These are phyloP conservation scores for Rhadinocentrus ornatus DNA, from an alignment of 2,797 vertebrate genomes.

Conservation along the genomic window DNA sequence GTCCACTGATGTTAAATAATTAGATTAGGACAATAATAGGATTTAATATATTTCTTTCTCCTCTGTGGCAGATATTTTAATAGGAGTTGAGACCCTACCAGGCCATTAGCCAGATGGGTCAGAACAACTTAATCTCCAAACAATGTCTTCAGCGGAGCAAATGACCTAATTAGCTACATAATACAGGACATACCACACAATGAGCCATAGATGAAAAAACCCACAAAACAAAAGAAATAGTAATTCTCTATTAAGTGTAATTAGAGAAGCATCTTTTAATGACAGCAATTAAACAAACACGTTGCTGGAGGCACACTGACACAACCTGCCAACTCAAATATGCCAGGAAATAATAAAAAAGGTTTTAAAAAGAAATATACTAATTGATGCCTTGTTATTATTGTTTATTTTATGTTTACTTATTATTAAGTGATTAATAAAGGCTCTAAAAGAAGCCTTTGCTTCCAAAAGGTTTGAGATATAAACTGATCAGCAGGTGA, in stretches of 20 bases:
- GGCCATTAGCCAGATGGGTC: conserved; percentile 84
- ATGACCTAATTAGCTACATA: conserved; percentile 84
- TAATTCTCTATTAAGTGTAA: conserved; percentile 56
- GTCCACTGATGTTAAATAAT: conserved; percentile 80
- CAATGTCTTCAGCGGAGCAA: conserved; percentile 80
- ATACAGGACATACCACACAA: conserved; percentile 72
- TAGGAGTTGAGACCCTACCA: conserved; percentile 82
- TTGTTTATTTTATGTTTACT: conserved; percentile 19
- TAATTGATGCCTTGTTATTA: conserved; percentile 6
- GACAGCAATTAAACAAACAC: conserved; percentile 36
- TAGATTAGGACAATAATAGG: conserved; percentile 86
- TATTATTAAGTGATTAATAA: conserved; percentile 41
- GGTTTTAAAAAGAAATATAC: conserved; percentile 21
- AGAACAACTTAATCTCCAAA: conserved; percentile 82
- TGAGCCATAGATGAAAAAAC: conserved; percentile 46
- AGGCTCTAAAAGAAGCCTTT: conserved; percentile 45
- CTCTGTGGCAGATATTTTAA: conserved; percentile 84
- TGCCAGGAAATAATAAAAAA: conserved; percentile 8
- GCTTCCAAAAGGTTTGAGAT: conserved; percentile 22
- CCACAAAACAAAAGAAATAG: conserved; percentile 35
- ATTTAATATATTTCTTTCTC: conserved; percentile 84
- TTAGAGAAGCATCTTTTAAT: conserved; percentile 41
- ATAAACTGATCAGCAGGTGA: conserved; percentile 37
- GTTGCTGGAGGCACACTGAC: conserved; percentile 19
- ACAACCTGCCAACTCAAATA: conserved; percentile 44